Evolutionary conservation across 2,888 invertebrate genomes (phyloP).

Genomic region (Drosophila pullipes): DNA sequence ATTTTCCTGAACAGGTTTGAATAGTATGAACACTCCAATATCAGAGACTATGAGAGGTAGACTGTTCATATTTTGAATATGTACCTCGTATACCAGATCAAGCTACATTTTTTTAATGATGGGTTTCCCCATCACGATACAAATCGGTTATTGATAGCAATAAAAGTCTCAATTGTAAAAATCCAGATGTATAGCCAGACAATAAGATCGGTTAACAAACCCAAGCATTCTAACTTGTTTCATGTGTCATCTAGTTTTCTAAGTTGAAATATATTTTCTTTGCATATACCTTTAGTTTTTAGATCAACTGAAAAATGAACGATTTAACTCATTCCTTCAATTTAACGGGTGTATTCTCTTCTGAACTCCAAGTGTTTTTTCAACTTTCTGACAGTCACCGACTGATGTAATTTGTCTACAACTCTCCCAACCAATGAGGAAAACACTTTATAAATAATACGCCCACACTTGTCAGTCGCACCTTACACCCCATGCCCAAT

Average conservation of each 20-base stretch:
- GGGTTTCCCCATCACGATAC: neutral
- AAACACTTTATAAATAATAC: constrained; percentile 59
- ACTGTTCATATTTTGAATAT: neutral
- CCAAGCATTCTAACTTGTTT: neutral
- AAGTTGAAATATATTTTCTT: neutral
- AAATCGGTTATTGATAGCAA: neutral
- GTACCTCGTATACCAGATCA: neutral
- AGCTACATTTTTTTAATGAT: no score
- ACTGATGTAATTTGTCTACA: constrained; percentile 7
- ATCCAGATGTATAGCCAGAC: neutral
- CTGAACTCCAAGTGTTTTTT: constrained; percentile 19
- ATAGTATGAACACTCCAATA: neutral
- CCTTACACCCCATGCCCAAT: constrained; percentile 45
- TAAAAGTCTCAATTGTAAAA: neutral
- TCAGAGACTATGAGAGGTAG: no score
- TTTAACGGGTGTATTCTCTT: constrained; percentile 2
- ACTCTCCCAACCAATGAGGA: constrained; percentile 7
- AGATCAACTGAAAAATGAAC: neutral
- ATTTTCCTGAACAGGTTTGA: neutral
- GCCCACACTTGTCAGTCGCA: constrained; percentile 68
- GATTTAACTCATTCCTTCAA: neutral
- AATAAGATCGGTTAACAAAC: neutral
- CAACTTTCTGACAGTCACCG: constrained; percentile 8
- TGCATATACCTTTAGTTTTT: neutral
- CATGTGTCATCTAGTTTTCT: neutral